These are phyloP conservation scores for Chymomyza caudatula DNA, from an alignment of 2,888 invertebrate species.

Conservation along the genomic window DNA sequence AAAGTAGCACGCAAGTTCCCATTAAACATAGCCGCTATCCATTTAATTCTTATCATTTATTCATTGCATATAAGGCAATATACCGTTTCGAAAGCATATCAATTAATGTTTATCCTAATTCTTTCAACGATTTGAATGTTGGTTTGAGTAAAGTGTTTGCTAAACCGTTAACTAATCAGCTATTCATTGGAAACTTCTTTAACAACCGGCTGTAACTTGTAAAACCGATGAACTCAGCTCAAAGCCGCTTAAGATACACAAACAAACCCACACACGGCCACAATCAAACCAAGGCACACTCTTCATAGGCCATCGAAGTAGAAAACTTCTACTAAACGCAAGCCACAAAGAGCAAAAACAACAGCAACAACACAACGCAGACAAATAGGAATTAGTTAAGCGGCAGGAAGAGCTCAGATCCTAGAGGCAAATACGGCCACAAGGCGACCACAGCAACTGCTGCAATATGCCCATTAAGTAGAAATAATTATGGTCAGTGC, in stretches of 20 bases:
- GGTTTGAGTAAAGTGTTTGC: background rate
- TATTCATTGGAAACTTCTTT: background rate
- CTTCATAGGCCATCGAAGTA: background rate
- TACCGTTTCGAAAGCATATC: background rate
- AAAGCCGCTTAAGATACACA: background rate
- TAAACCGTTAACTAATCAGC: background rate
- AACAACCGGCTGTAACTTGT: background rate
- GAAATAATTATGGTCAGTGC: constrained; percentile 38
- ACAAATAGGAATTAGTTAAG: background rate
- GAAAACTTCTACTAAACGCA: background rate
- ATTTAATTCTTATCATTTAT: background rate
- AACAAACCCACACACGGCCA: background rate
- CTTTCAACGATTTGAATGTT: background rate
- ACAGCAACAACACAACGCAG: background rate
- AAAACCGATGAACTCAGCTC: background rate
- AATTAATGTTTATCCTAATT: background rate
- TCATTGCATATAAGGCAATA: background rate
- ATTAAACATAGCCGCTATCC: background rate
- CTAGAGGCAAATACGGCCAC: background rate
- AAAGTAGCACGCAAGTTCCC: background rate
- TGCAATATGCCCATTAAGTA: constrained; percentile 40
- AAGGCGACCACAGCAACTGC: constrained; percentile 40
- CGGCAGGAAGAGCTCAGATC: background rate
- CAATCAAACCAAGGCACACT: background rate
- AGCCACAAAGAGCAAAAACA: background rate